A percentile compares a stretch with the other conserved stretches of the same genome.
These are phyloP conservation scores for Heliconius himera DNA, from an alignment of 1,140 invertebrate species.

Conservation along the genomic window DNA sequence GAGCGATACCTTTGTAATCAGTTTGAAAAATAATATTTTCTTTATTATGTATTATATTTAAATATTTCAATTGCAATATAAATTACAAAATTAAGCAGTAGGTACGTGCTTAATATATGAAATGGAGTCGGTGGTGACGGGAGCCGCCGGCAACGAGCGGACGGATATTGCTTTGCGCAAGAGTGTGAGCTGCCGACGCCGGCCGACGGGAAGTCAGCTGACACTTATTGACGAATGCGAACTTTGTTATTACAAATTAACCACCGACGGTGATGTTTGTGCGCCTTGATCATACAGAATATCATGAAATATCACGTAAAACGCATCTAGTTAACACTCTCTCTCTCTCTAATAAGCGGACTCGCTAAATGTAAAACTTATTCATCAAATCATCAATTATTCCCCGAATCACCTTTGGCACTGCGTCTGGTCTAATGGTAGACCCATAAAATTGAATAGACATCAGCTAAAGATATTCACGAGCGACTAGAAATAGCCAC, in stretches of 20 bases:
- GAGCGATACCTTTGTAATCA: slow-evolving; percentile 27
- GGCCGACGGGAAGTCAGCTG: slow-evolving; percentile 69
- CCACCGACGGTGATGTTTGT: slow-evolving; percentile 20
- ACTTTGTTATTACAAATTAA: slow-evolving; percentile 12
- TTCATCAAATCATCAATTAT: slow-evolving; percentile 42
- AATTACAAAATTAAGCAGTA: background rate
- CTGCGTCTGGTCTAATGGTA: background rate
- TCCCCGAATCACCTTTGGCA: slow-evolving; percentile 42
- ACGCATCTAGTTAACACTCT: slow-evolving; percentile 62
- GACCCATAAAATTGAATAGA: slow-evolving; percentile 33
- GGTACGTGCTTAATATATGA: background rate
- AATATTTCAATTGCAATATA: background rate
- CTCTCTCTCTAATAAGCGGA: slow-evolving; percentile 76
- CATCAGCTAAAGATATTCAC: slow-evolving; percentile 42
- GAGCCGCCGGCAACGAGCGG: slow-evolving; percentile 24
- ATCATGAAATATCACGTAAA: slow-evolving; percentile 52
- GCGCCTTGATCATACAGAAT: slow-evolving; percentile 47
- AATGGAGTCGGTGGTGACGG: background rate
- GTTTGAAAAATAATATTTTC: slow-evolving; percentile 17
- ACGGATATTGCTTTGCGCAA: slow-evolving; percentile 51
- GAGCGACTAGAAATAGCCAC: slow-evolving; percentile 76
- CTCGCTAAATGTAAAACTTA: slow-evolving; percentile 46
- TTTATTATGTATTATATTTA: background rate
- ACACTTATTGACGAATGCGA: slow-evolving; percentile 34
- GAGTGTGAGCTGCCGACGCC: slow-evolving; percentile 41